Evolutionary conservation across 2,888 invertebrate species (phyloP).

Genomic region (Morpho helenor): DNA sequence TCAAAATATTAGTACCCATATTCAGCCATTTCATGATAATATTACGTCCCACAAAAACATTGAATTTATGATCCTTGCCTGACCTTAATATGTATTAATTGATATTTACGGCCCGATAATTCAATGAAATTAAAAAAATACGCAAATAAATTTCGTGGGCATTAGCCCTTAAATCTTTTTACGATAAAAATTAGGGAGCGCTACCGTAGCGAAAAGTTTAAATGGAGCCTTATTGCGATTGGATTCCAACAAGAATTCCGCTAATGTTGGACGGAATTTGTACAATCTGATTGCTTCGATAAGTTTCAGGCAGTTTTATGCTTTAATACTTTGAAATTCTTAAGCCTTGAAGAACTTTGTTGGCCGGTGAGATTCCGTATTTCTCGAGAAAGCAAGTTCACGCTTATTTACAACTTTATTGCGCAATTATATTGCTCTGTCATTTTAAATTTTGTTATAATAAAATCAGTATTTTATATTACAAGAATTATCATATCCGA

Average conservation of each 20-base stretch:
- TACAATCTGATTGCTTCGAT: constrained; percentile 73
- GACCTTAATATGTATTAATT: no score
- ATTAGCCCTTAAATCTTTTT: neutral
- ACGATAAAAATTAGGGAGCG: constrained; percentile 55
- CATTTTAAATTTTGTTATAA: no score
- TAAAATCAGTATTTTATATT: no score
- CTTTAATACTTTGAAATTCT: constrained; percentile 66
- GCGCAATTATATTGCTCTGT: no score
- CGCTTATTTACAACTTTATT: neutral
- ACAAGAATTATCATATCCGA: no score
- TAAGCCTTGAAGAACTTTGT: constrained; percentile 28
- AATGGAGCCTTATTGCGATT: constrained; percentile 72
- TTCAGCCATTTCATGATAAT: no score
- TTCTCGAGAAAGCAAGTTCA: constrained; percentile 10
- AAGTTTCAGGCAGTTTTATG: constrained; percentile 69
- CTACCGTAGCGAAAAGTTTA: constrained; percentile 65
- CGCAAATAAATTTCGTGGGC: no score
- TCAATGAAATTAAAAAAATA: no score
- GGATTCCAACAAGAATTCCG: constrained; percentile 66
- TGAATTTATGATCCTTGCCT: no score
- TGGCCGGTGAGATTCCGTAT: constrained; percentile 13
- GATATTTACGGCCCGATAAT: no score
- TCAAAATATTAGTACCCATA: no score
- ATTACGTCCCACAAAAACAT: no score
- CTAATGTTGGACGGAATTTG: constrained; percentile 71